phyloP scores from a whole-genome alignment of 2,888 invertebrate species.

The Unio delphinus region DNA sequence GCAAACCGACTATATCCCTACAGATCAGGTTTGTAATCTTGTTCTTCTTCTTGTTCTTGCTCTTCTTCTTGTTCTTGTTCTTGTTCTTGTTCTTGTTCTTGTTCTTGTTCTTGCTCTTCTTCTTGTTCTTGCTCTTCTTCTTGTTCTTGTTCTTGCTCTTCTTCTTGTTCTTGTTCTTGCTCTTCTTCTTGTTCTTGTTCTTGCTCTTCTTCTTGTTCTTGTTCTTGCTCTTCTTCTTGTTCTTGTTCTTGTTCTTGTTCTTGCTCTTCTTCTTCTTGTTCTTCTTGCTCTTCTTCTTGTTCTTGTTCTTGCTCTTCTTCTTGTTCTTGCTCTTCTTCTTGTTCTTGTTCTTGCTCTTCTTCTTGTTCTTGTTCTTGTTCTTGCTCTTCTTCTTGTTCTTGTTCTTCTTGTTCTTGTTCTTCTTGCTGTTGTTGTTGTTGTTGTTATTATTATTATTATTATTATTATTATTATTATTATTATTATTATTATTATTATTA shows the following conservation, averaged over 20 bases:
- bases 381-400: not conserved
- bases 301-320: not conserved
- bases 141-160: too few species aligned
- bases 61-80: not conserved
- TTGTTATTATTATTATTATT: too few species aligned
- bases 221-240: not conserved
- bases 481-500: not conserved
- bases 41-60: not conserved
- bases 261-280: too few species aligned
- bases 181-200: not conserved
- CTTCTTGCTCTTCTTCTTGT: too few species aligned
- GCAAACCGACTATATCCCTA: conserved; percentile 79
- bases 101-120: not conserved
- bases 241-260: not conserved
- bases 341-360: too few species aligned
- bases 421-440: not conserved
- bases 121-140: not conserved
- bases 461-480: not conserved
- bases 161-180: too few species aligned
- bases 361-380: too few species aligned
- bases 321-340: not conserved
- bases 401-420: not conserved
- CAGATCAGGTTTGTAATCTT: conserved; percentile 73
- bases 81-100: not conserved
- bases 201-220: not conserved